Percentiles rank a stretch among this genome's conserved stretches.
These are phyloP conservation scores for Panthera leo DNA, from an alignment of 2,113 vertebrate species.

Conservation along the genomic window DNA sequence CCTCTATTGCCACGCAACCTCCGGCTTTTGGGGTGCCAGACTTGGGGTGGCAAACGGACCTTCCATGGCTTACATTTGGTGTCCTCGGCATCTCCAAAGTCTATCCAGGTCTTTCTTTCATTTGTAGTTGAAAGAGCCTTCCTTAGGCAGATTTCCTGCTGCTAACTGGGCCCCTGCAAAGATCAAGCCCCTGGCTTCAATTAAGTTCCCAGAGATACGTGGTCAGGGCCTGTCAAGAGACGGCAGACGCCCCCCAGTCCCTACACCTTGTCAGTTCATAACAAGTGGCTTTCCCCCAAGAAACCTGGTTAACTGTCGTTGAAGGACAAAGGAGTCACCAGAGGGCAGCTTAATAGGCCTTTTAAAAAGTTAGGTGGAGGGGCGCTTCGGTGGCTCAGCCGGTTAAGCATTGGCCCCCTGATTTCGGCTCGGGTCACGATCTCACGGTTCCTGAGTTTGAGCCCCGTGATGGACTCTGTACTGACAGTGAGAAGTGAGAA, in stretches of 20 bases:
- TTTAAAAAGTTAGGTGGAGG: background rate
- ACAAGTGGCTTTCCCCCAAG: background rate
- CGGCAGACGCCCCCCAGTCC: fast-evolving
- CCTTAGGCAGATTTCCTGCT: background rate
- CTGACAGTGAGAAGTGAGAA: background rate
- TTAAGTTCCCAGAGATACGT: background rate
- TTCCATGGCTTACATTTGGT: background rate
- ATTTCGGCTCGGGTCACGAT: background rate
- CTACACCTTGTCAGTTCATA: background rate
- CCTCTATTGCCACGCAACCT: background rate
- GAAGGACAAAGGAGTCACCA: background rate
- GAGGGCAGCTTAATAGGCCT: background rate
- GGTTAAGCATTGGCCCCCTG: background rate
- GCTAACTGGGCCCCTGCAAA: background rate
- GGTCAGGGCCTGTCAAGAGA: background rate
- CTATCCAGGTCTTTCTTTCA: background rate
- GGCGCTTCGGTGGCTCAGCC: background rate
- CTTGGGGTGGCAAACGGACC: background rate
- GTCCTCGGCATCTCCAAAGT: background rate
- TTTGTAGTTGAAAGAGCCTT: background rate
- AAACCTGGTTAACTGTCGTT: background rate
- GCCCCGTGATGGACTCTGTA: background rate
- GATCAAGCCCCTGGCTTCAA: background rate
- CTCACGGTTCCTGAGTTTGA: background rate
- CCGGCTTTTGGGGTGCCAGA: background rate